Percentiles rank a stretch among this genome's conserved stretches.
phyloP scores from a whole-genome alignment of 2,888 invertebrate genomes.

The Eugnorisma glareosa region DNA sequence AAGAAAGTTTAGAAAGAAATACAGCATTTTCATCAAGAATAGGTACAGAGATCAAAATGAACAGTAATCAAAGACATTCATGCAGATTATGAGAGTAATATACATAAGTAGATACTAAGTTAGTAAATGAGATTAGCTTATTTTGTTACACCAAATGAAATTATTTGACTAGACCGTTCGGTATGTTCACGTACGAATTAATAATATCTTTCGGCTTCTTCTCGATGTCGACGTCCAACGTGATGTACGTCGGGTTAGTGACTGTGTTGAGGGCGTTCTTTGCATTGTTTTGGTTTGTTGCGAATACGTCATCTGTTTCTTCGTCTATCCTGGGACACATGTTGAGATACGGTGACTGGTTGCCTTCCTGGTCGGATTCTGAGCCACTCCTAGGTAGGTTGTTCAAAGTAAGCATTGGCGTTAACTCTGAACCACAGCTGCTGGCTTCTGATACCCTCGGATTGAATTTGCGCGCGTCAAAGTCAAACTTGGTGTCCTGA shows the following conservation, averaged over 20 bases:
- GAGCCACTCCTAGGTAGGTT: conserved; percentile 84
- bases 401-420: conserved; percentile 89
- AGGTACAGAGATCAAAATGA: conserved; percentile 63
- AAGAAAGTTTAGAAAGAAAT: conserved; percentile 28
- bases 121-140: conserved; percentile 69
- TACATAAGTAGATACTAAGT: conserved; percentile 54
- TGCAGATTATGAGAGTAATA: conserved; percentile 46
- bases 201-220: conserved; percentile 83
- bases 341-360: conserved; percentile 78
- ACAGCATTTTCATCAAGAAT: conserved; percentile 38
- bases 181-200: conserved; percentile 82
- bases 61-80: conserved; percentile 58
- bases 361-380: conserved; percentile 85
- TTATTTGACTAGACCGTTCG: conserved; percentile 89
- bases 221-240: conserved; percentile 79
- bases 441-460: conserved; percentile 75
- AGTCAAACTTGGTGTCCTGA: conserved; percentile 87
- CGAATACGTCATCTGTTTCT: conserved; percentile 86
- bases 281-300: conserved; percentile 78
- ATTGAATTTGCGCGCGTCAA: conserved; percentile 83
- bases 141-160: conserved; percentile 63
- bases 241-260: conserved; percentile 86
- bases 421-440: conserved; percentile 84
- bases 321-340: conserved; percentile 82
- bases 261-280: conserved; percentile 80